phyloP scores from a whole-genome alignment of 2,113 vertebrate species.

The Corythoichthys intestinalis region DNA sequence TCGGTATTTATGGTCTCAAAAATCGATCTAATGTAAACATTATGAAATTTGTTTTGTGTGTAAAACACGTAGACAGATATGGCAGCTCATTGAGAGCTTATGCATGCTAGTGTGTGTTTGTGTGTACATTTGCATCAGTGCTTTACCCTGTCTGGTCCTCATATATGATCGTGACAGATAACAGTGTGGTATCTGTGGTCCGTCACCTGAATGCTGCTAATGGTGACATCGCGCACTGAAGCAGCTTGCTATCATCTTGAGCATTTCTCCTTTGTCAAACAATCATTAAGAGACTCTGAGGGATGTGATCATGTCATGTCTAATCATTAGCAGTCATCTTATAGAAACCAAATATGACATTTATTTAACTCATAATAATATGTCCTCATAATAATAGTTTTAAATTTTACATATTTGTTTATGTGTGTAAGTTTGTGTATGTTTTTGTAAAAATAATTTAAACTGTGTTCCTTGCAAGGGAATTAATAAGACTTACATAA shows the following conservation, averaged over 20 bases:
- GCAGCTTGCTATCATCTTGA: slow-evolving; percentile 28
- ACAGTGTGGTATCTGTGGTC: slow-evolving; percentile 33
- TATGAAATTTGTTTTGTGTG: background rate
- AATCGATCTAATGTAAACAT: background rate
- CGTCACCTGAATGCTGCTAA: slow-evolving; percentile 39
- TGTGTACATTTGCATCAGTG: slow-evolving; percentile 2
- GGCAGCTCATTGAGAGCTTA: background rate
- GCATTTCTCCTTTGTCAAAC: slow-evolving; percentile 10
- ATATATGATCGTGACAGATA: slow-evolving; percentile 23
- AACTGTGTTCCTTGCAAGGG: background rate
- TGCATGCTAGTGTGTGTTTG: background rate
- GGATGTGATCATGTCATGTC: background rate
- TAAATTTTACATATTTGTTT: no score
- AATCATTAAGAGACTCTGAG: slow-evolving; percentile 1
- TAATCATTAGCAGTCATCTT: background rate
- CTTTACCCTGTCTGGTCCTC: slow-evolving; percentile 3
- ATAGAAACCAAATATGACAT: background rate
- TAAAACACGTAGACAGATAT: background rate
- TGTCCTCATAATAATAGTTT: no score
- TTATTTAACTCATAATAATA: background rate
- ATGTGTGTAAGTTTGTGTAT: no score
- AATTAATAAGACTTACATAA: background rate
- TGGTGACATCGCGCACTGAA: slow-evolving; percentile 12
- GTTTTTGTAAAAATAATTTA: no score
- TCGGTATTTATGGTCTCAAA: background rate